Conservation (phyloP, 92 coral and sea anemone species). For the Epizoanthus rinbou region DNA sequence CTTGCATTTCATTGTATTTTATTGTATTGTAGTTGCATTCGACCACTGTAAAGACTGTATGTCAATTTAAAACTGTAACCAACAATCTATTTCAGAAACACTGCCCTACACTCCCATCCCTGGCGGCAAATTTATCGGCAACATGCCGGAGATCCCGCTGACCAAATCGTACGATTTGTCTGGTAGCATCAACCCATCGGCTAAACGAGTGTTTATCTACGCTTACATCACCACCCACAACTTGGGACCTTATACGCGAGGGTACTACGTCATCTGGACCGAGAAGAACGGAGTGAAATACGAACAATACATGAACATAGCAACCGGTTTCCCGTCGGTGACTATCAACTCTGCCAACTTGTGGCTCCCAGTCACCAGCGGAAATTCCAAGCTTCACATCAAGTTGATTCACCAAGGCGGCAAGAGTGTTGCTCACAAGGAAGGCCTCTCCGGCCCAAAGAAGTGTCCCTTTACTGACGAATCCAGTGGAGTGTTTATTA, state of each 20-base stretch:
- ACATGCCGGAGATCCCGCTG: not conserved
- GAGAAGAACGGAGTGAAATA: not conserved
- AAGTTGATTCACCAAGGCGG: not conserved
- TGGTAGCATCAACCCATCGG: not conserved
- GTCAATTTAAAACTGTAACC: no score
- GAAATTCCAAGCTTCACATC: not conserved
- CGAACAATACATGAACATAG: constrained; percentile 30
- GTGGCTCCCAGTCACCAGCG: not conserved
- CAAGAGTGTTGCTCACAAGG: not conserved
- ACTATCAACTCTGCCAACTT: constrained; percentile 24
- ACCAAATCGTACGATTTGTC: not conserved
- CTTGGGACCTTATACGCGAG: constrained; percentile 13
- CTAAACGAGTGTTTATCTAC: not conserved
- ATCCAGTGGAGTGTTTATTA: constrained; percentile 17
- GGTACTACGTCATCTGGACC: constrained; percentile 28
- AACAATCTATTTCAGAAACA: not conserved
- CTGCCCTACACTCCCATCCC: not conserved
- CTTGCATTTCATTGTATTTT: no score
- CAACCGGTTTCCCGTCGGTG: constrained; percentile 26
- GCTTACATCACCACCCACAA: constrained; percentile 33
- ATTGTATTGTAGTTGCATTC: no score
- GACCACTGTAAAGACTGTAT: no score
- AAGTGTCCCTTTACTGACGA: constrained; percentile 28
- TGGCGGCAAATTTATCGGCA: not conserved
- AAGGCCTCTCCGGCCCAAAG: not conserved